Evolutionary conservation across 2,113 vertebrate genomes (phyloP).

Genomic region (Vombatus ursinus): DNA sequence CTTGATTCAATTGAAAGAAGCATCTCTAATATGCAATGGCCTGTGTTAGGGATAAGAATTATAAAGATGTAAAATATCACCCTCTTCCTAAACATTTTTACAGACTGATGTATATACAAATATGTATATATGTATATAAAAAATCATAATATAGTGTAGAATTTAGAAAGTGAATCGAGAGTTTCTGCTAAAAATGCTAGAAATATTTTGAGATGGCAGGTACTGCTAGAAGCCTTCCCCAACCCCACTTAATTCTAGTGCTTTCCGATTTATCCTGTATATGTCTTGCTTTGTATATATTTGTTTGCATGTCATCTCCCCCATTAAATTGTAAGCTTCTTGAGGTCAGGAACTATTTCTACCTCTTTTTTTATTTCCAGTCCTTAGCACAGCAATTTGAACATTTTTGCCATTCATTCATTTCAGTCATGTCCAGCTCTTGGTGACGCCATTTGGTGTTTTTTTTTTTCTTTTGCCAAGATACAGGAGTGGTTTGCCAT

Average conservation of each 20-base stretch:
- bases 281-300: neutral
- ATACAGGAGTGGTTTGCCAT: neutral
- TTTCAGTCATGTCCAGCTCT: neutral
- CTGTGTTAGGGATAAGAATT: too few relatives aligned
- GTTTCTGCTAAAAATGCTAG: neutral
- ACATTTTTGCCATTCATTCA: neutral
- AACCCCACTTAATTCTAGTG: neutral
- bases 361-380: neutral
- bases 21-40: too few relatives aligned
- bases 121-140: too few relatives aligned
- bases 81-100: too few relatives aligned
- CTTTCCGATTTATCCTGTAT: neutral
- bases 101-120: too few relatives aligned
- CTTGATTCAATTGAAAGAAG: too few relatives aligned
- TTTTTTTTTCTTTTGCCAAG: neutral
- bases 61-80: too few relatives aligned
- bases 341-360: neutral
- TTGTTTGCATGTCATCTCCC: neutral
- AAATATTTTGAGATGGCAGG: neutral
- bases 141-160: neutral
- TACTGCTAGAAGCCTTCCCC: neutral
- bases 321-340: neutral
- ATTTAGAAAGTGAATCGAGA: neutral
- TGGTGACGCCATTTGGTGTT: neutral
- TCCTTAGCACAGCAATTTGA: neutral